Conservation (phyloP, 2,113 vertebrate genomes). For the Elachura formosa region DNA sequence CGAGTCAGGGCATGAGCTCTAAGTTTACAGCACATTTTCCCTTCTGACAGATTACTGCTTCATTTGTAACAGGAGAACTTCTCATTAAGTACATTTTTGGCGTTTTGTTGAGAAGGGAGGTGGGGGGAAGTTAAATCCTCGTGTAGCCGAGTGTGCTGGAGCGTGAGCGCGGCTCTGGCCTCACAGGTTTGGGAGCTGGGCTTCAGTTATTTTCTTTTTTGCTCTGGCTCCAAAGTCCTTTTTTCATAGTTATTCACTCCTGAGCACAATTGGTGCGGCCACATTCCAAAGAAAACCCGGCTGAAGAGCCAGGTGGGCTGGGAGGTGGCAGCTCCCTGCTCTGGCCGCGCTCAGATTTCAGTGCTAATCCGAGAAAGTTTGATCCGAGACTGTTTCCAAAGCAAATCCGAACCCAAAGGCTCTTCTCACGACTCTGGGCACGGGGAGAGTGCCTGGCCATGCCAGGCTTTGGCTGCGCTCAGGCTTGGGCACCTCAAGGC, state of each 20-base stretch:
- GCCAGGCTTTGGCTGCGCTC: background rate
- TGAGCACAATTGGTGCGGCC: background rate
- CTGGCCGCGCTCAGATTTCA: background rate
- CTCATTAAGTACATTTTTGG: constrained; percentile 51
- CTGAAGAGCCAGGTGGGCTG: background rate
- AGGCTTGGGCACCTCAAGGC: background rate
- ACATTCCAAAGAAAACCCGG: background rate
- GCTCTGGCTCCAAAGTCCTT: background rate
- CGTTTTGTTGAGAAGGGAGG: background rate
- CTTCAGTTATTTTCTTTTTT: background rate
- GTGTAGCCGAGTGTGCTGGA: background rate
- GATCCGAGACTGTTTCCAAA: background rate
- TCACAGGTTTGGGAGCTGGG: background rate
- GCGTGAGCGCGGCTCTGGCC: rapidly evolving
- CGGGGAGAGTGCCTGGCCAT: background rate
- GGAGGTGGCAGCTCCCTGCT: background rate
- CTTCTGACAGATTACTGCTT: constrained; percentile 52
- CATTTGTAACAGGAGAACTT: constrained; percentile 36
- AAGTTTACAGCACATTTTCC: constrained; percentile 39
- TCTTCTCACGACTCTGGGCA: background rate
- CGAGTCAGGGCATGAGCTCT: background rate
- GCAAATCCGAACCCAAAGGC: background rate
- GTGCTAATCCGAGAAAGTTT: background rate
- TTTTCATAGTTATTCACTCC: background rate
- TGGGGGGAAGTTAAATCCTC: background rate